Conservation (phyloP, 2,797 vertebrate genomes). For the Lepilemur septentrionalis region DNA sequence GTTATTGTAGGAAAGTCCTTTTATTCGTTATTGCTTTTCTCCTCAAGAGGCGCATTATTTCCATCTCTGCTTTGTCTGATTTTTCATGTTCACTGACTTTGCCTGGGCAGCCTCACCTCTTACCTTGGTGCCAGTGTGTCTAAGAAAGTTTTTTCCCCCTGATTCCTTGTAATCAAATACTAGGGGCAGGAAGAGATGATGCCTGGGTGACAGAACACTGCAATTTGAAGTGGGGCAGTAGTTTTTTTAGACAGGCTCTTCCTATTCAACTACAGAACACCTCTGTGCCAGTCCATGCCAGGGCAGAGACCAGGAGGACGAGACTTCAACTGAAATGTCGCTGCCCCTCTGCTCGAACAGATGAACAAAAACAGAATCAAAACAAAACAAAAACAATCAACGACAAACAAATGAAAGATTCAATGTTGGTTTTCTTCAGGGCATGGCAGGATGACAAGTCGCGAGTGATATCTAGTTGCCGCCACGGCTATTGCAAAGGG, state of each 20-base stretch:
- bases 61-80: slow-evolving; percentile 83
- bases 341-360: slow-evolving; percentile 82
- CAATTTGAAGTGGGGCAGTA: slow-evolving; percentile 74
- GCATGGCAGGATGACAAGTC: slow-evolving; percentile 77
- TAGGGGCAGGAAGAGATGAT: slow-evolving; percentile 72
- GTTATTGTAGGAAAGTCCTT: slow-evolving; percentile 82
- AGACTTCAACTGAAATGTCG: slow-evolving; percentile 78
- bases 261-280: slow-evolving; percentile 80
- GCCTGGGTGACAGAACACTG: slow-evolving; percentile 76
- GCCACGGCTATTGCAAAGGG: slow-evolving; percentile 82
- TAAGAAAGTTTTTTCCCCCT: slow-evolving; percentile 67
- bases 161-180: slow-evolving; percentile 77
- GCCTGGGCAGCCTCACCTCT: slow-evolving; percentile 73
- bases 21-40: slow-evolving; percentile 87
- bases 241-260: slow-evolving; percentile 74
- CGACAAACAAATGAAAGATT: slow-evolving; percentile 78
- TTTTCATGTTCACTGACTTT: slow-evolving; percentile 78
- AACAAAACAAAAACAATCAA: slow-evolving; percentile 73
- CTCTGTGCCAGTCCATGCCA: slow-evolving; percentile 77
- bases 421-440: slow-evolving; percentile 81
- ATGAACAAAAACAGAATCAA: slow-evolving; percentile 77
- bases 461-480: slow-evolving; percentile 75
- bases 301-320: slow-evolving; percentile 79
- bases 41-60: slow-evolving; percentile 83
- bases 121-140: slow-evolving; percentile 78